phyloP scores from a whole-genome alignment of 2,113 vertebrate genomes.

The Gymnobelideus leadbeateri region DNA sequence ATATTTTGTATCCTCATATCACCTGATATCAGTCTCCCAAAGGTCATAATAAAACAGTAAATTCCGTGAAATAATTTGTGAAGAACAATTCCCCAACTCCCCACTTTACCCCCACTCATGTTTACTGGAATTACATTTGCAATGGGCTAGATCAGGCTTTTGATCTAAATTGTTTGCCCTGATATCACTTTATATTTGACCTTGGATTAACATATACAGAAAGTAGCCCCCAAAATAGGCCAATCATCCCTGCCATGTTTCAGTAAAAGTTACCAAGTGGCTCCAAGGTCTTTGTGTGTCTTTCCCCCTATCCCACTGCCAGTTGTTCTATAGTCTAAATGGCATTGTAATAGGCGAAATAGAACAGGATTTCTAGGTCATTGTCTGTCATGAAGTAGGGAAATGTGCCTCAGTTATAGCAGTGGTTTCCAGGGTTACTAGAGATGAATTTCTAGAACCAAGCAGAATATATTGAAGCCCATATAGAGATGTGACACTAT shows the following conservation, averaged over 20 bases:
- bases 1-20: background rate
- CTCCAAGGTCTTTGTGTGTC: background rate
- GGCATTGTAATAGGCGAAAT: background rate
- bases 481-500: background rate
- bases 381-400: background rate
- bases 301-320: background rate
- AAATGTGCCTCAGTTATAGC: background rate
- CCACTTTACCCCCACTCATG: background rate
- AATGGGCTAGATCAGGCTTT: background rate
- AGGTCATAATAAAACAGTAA: background rate
- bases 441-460: background rate
- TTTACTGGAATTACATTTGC: background rate
- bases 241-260: background rate
- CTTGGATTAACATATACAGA: background rate
- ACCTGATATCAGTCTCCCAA: background rate
- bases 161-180: background rate
- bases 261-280: background rate
- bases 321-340: background rate
- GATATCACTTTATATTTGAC: background rate
- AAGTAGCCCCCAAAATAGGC: background rate
- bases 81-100: background rate
- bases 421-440: background rate
- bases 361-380: background rate
- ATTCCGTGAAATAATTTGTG: background rate
- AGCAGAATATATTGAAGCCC: too few species aligned